Evolutionary conservation across 2,797 vertebrate species (phyloP).

Genomic region (Enoplosus armatus): DNA sequence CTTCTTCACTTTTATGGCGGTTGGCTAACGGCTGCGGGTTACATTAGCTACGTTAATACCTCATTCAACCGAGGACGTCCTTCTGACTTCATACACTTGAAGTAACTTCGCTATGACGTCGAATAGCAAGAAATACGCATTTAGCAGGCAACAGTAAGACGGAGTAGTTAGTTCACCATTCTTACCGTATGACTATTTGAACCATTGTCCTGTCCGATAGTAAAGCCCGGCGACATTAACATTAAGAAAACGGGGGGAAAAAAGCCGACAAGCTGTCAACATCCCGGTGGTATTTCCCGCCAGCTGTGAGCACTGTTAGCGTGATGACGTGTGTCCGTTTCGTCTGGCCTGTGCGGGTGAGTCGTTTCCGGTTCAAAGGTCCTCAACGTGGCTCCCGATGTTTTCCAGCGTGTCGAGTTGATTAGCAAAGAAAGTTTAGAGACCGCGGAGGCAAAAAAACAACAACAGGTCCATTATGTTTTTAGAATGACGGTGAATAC

Average conservation of each 20-base stretch:
- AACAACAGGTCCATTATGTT: not conserved
- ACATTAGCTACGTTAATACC: too few relatives aligned
- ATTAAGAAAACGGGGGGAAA: not conserved
- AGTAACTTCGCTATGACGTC: not conserved
- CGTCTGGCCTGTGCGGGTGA: fast-evolving
- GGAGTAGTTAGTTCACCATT: not conserved
- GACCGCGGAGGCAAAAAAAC: not conserved
- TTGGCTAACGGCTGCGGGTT: too few relatives aligned
- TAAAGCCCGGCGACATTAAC: not conserved
- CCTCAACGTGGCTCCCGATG: constrained; percentile 78
- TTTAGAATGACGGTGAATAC: not conserved
- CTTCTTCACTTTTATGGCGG: too few relatives aligned
- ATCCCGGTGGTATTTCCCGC: constrained; percentile 67
- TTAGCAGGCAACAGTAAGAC: too few relatives aligned
- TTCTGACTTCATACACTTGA: not conserved
- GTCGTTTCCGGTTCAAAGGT: constrained; percentile 73
- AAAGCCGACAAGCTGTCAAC: too few relatives aligned
- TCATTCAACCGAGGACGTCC: not conserved
- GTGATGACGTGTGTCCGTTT: constrained; percentile 66
- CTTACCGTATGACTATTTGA: constrained; percentile 76
- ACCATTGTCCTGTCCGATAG: constrained; percentile 62
- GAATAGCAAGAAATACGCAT: not conserved
- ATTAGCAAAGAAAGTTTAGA: not conserved
- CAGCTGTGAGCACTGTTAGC: not conserved
- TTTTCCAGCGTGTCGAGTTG: constrained; percentile 62